Evolutionary conservation across 2,888 invertebrate species (phyloP), one percentile per base, ranked within the genome.

Genomic region (Diadromus collaris): DNA sequence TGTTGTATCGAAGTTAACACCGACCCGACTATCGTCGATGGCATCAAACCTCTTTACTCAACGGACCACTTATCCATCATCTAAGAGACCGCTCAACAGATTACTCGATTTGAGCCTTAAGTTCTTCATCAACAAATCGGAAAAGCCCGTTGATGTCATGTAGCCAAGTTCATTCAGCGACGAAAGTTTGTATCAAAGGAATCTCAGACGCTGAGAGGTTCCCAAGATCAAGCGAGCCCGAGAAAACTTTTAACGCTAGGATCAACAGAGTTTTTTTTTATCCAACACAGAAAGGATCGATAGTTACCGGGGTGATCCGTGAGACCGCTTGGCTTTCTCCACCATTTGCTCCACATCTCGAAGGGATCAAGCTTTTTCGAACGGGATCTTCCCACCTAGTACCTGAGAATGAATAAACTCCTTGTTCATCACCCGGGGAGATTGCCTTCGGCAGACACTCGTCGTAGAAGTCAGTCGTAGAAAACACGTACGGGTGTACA

Each of bases 341-440:
- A 41, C 38, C 38, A 41, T 41, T 41, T 4, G 38, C 38, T 5
- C 16, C 38, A 16, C 38, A 41, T 46, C 41, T 72, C n/a, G 34
- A 56, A 60, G 19, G 27, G 9, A 51, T 7, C 29, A 24, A 61
- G 67, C 34, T 70, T 21, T 51, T 41, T 13, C 51, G 41, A 10
- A 24, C 6, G 24, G 3, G 27, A 56, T 76, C 64, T 63, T 58
- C 13, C 13, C 13, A 21, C 68, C 29, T 19, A 56, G 38, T 6
- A 10, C 34, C 48, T 6, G 44, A n/a, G 68, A 76, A 72, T 79
- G 67, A 78, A 78, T 63, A 76, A 32, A 58, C 63, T 48, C 24
- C 6, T 48, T 56, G 75, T 71, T 67, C 38, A 78, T 64, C 60
- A 27, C 19, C 48, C 46, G 19, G 27, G 63, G 13, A 74, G 60